Evolutionary conservation across 2,113 vertebrate genomes (phyloP).

Genomic region (Aldabrachelys gigantea): DNA sequence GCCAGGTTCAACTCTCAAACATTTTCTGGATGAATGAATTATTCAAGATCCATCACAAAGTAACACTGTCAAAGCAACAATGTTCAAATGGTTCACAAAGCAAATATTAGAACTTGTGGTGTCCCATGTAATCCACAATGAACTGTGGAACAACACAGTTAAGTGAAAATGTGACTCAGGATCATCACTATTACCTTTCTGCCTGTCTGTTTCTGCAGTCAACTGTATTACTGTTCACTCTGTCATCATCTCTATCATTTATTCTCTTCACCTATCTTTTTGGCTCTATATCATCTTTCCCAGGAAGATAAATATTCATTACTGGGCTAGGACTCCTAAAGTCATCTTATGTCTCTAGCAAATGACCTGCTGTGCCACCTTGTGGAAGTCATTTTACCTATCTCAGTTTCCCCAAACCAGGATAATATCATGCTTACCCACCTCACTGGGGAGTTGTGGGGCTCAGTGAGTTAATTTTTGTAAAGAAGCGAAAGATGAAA

Average conservation of each 20-base stretch:
- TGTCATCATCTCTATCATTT: neutral
- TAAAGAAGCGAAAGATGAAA: neutral
- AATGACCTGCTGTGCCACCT: neutral
- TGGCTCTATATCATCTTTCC: too few relatives aligned
- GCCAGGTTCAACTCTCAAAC: neutral
- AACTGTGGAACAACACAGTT: fast-evolving
- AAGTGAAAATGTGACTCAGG: neutral
- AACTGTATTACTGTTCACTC: fast-evolving
- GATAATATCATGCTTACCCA: neutral
- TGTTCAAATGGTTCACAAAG: too few relatives aligned
- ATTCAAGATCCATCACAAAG: fast-evolving
- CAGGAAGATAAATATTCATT: too few relatives aligned
- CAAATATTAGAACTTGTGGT: neutral
- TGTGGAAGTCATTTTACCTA: neutral
- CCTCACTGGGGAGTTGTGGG: neutral
- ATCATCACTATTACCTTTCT: fast-evolving
- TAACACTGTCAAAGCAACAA: neutral
- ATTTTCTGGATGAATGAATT: neutral
- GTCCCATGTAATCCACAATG: neutral
- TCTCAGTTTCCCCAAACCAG: slow-evolving; percentile 5
- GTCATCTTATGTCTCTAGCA: neutral
- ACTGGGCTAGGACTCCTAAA: neutral
- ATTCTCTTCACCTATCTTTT: neutral
- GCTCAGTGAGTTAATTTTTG: neutral
- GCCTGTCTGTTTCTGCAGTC: neutral